A percentile compares a stretch with the other conserved stretches of the same genome.
phyloP scores from a whole-genome alignment of 1,140 invertebrate genomes.

The Scaptomyza montana region DNA sequence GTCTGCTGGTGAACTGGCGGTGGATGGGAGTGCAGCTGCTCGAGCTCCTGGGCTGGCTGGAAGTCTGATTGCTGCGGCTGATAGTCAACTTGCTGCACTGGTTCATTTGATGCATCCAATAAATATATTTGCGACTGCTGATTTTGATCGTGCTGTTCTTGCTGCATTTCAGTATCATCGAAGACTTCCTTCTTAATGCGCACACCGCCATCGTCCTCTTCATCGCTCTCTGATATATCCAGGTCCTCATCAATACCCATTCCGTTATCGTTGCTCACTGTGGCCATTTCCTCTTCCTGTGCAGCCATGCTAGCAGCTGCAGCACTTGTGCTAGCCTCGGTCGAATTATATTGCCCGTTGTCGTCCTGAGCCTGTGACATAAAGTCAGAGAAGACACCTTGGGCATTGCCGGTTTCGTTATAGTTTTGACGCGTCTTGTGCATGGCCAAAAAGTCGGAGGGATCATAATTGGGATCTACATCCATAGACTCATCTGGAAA shows the following conservation, averaged over 20 bases:
- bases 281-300: slow-evolving; percentile 42
- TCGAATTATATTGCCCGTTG: slow-evolving; percentile 51
- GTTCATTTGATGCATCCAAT: slow-evolving; percentile 57
- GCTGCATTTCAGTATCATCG: slow-evolving; percentile 52
- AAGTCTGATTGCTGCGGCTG: slow-evolving; percentile 27
- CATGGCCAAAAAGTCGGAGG: slow-evolving; percentile 90
- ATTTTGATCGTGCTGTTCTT: slow-evolving; percentile 16
- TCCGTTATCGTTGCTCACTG: slow-evolving; percentile 51
- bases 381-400: slow-evolving; percentile 61
- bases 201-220: slow-evolving; percentile 84
- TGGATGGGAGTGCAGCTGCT: slow-evolving; percentile 45
- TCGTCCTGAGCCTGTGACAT: slow-evolving; percentile 61
- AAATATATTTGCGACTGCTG: slow-evolving; percentile 58
- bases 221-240: slow-evolving; percentile 92
- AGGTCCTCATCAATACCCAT: slow-evolving; percentile 89
- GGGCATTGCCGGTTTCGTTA: slow-evolving; percentile 42
- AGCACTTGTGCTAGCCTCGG: slow-evolving; percentile 54
- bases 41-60: slow-evolving; percentile 43
- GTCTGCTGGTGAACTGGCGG: slow-evolving; percentile 32
- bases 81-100: slow-evolving; percentile 29
- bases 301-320: slow-evolving; percentile 27
- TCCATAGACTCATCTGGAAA: slow-evolving; percentile 89
- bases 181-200: slow-evolving; percentile 72
- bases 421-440: slow-evolving; percentile 59
- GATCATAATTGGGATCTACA: slow-evolving; percentile 94